Evolutionary conservation across 2,797 vertebrate genomes (phyloP), one percentile per base, ranked within the genome.

Genomic region (Falco peregrinus): DNA sequence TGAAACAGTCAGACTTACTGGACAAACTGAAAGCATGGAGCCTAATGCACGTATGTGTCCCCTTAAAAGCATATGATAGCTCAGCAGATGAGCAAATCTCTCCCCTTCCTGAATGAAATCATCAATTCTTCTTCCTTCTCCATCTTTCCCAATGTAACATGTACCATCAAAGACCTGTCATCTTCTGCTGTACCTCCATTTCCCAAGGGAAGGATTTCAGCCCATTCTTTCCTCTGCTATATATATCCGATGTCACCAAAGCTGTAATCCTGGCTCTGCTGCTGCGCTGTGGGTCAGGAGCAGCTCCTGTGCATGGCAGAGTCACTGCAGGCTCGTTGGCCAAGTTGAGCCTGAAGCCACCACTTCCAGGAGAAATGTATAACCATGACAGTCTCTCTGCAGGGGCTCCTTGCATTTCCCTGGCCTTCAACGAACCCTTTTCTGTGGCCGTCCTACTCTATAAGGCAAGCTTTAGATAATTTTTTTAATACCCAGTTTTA

Each of bases 61-160:
- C 1, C 0, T 60, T 65, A 47, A n/a, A 73, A 20, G 7, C 5
- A 16, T 25, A 4, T 4, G 11, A 0, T 6, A 41, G 33, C 33
- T 78, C 29, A 3, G 1, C 33, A 60, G 21, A 17, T 47, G 16
- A 29, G 11, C 21, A 33, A 59, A 13, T 63, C 70, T 59, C 15
- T 48, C 63, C 7, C 8, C 33, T 35, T 81, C 9, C 26, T 54
- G 33, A 70, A 51, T 43, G 39, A 47, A 67, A 74, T 4, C 3
- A 10, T 45, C 56, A 57, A 0, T 51, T 76, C 17, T 39, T 7
- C 35, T 61, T 85, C 54, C 51, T 82, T 81, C 24, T 26, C 15
- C 1, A 0, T 84, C 53, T 48, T 84, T 86, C 57, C 53, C 31
- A 18, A 1, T 4, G 31, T 50, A 64, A n/a, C 12, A 64, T 37